Percentiles rank a stretch among this genome's conserved stretches.
Evolutionary conservation across 2,113 vertebrate genomes (phyloP).

Genomic region (Megaptera novaeangliae): DNA sequence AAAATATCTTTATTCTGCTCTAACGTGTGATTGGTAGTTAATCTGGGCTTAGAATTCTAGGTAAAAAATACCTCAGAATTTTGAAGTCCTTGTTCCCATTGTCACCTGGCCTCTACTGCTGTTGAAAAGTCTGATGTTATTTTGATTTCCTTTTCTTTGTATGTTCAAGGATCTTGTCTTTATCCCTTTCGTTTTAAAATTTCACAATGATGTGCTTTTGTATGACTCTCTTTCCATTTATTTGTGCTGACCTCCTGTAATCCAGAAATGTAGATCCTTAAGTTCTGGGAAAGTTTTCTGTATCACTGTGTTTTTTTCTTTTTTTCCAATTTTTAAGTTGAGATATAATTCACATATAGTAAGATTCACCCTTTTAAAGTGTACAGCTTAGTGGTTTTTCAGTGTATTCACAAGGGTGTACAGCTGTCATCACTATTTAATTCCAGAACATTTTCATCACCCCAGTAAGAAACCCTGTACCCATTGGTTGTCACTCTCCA

Average conservation of each 20-base stretch:
- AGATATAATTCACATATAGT: not conserved
- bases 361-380: not conserved
- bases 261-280: not conserved
- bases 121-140: not conserved
- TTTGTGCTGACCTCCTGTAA: not conserved
- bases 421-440: not conserved
- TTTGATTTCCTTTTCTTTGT: not conserved
- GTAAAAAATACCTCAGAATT: not conserved
- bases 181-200: not conserved
- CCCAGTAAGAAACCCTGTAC: not conserved
- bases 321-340: not conserved
- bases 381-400: not conserved
- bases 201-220: not conserved
- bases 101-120: not conserved
- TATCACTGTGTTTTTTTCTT: not conserved
- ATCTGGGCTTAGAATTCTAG: not conserved
- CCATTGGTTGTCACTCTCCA: not conserved
- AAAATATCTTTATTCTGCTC: not conserved
- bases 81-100: not conserved
- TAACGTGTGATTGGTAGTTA: not conserved
- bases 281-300: not conserved
- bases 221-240: not conserved
- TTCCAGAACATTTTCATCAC: not conserved
- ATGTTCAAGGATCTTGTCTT: not conserved
- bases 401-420: not conserved